Percentiles rank a stretch among this genome's conserved stretches.
Evolutionary conservation across 2,797 vertebrate genomes (phyloP).

Genomic region (Bradypus variegatus): DNA sequence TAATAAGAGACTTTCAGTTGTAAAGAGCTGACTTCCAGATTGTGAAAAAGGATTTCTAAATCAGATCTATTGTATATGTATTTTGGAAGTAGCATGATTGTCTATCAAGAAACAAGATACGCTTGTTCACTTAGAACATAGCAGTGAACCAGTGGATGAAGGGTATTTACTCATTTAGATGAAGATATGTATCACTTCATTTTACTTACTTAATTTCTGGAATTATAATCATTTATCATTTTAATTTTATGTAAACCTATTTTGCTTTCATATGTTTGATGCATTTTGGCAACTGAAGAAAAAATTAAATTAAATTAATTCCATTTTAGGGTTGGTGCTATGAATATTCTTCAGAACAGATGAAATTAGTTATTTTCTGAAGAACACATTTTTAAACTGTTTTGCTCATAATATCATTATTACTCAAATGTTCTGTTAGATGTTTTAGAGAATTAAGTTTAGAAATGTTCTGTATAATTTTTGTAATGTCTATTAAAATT

Average conservation of each 20-base stretch:
- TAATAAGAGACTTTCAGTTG: not conserved
- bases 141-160: not conserved
- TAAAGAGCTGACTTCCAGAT: not conserved
- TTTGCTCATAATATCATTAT: not conserved
- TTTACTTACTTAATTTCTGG: conserved; percentile 28
- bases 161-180: not conserved
- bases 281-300: conserved; percentile 34
- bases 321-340: conserved; percentile 16
- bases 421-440: not conserved
- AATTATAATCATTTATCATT: not conserved
- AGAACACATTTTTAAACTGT: conserved; percentile 43
- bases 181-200: not conserved
- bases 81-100: not conserved
- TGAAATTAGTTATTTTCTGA: conserved; percentile 53
- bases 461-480: conserved; percentile 26
- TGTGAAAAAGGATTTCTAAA: not conserved
- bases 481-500: not conserved
- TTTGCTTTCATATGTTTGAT: conserved; percentile 23
- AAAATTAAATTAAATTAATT: conserved; percentile 40
- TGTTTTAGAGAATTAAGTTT: conserved; percentile 39
- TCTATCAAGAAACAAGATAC: not conserved
- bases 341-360: conserved; percentile 49
- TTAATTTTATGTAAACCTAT: not conserved
- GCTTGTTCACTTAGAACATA: not conserved
- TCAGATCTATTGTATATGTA: not conserved